Conservation (phyloP, 2,797 vertebrate species). For the Typhlichthys eigenmanni region DNA sequence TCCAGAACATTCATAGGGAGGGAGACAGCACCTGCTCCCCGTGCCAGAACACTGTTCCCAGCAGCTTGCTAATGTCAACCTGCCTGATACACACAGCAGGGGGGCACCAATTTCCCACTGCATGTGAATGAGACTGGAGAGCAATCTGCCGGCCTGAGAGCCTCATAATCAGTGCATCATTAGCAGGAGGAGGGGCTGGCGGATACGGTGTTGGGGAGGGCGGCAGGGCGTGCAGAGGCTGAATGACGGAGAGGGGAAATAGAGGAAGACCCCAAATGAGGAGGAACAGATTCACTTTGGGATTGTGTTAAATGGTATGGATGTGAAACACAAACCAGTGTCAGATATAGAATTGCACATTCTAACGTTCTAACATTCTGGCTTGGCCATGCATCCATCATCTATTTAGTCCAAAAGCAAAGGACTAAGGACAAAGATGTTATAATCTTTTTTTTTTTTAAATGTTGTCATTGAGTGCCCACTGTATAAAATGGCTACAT, state of each 20-base stretch:
- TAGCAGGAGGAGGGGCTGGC: constrained; percentile 60
- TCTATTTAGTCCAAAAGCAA: too few relatives aligned
- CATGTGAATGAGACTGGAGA: constrained; percentile 74
- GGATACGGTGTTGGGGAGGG: constrained; percentile 28
- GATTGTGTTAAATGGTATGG: constrained; percentile 22
- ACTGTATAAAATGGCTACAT: not conserved
- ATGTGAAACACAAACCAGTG: constrained; percentile 28
- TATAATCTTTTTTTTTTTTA: too few relatives aligned
- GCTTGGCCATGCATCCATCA: too few relatives aligned
- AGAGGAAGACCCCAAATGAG: constrained; percentile 37
- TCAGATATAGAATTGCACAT: constrained; percentile 5
- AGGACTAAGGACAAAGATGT: too few relatives aligned
- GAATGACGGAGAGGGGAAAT: constrained; percentile 27
- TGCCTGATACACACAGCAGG: constrained; percentile 65
- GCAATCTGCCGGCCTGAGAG: constrained; percentile 75
- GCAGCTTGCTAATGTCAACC: constrained; percentile 79
- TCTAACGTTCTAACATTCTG: too few relatives aligned
- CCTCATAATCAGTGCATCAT: constrained; percentile 80
- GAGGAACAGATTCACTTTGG: constrained; percentile 27
- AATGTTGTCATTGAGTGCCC: too few relatives aligned
- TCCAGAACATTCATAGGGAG: constrained; percentile 53
- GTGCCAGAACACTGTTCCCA: constrained; percentile 61
- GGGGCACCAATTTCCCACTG: constrained; percentile 73
- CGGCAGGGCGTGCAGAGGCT: constrained; percentile 28
- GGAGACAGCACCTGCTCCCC: constrained; percentile 67